These are phyloP conservation scores for Myotis findleyi DNA, from an alignment of 2,797 vertebrate genomes.

Conservation along the genomic window DNA sequence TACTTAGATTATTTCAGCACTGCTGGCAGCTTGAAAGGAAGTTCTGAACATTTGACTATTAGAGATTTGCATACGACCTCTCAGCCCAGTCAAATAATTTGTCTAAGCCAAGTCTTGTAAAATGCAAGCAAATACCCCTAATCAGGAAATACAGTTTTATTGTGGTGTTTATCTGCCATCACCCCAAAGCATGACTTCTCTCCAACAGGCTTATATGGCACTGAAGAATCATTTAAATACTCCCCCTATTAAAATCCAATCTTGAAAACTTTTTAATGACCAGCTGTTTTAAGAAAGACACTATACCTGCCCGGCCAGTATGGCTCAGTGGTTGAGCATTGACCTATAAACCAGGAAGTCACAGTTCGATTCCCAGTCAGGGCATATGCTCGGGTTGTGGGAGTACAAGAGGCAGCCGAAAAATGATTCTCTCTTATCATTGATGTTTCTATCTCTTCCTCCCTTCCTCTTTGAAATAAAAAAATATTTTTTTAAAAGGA, in stretches of 20 bases:
- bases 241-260: not conserved
- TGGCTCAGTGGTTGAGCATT: no score
- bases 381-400: no score
- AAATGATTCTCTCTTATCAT: no score
- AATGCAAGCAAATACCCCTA: not conserved
- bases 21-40: not conserved
- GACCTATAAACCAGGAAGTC: no score
- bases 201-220: not conserved
- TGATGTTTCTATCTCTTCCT: no score
- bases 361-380: no score
- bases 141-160: not conserved
- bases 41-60: constrained; percentile 1
- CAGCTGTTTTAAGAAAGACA: not conserved
- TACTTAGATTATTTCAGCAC: constrained; percentile 19
- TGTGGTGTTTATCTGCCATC: not conserved
- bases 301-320: no score
- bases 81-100: not conserved
- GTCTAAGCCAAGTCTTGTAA: not conserved
- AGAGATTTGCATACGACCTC: constrained; percentile 3
- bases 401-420: no score
- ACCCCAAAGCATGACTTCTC: not conserved
- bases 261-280: not conserved
- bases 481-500: not conserved
- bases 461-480: no score
- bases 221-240: not conserved